These are phyloP conservation scores for Elysia chlorotica DNA, from an alignment of 1,140 invertebrate genomes.

Conservation along the genomic window DNA sequence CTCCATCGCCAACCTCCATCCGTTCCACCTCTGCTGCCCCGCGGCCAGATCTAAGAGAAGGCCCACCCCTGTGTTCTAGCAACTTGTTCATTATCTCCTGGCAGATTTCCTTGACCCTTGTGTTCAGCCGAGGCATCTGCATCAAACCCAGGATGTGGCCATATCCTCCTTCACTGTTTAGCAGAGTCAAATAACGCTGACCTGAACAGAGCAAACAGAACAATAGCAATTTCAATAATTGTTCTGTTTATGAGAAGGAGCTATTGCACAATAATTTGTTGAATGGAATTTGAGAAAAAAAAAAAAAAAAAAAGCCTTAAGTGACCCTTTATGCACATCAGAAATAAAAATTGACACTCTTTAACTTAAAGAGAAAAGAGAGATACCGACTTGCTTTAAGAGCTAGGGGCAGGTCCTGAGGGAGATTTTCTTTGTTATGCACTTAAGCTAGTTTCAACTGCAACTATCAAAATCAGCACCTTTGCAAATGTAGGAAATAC, in stretches of 20 bases:
- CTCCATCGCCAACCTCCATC: no score
- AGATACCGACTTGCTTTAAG: not conserved
- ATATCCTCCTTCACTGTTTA: slow-evolving; percentile 66
- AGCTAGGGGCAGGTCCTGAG: no score
- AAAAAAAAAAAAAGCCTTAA: not conserved
- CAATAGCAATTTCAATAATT: not conserved
- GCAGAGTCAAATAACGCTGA: slow-evolving; percentile 75
- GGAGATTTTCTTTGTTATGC: no score
- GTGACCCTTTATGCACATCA: not conserved
- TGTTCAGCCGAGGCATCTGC: slow-evolving; percentile 1
- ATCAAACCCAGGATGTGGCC: slow-evolving; percentile 28
- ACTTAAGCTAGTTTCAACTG: no score
- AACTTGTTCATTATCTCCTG: slow-evolving; percentile 24
- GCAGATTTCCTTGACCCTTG: slow-evolving; percentile 13
- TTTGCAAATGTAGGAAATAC: no score
- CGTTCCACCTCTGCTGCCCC: no score
- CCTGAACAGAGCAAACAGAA: slow-evolving; percentile 63
- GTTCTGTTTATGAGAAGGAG: not conserved
- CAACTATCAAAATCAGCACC: no score
- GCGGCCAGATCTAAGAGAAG: no score
- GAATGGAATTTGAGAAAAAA: not conserved
- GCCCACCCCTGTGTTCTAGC: slow-evolving; percentile 8
- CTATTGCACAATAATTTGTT: not conserved
- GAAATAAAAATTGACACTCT: not conserved
- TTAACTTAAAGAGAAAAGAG: not conserved